Conservation (phyloP, 2,888 invertebrate species). For the Gari tellinella region DNA sequence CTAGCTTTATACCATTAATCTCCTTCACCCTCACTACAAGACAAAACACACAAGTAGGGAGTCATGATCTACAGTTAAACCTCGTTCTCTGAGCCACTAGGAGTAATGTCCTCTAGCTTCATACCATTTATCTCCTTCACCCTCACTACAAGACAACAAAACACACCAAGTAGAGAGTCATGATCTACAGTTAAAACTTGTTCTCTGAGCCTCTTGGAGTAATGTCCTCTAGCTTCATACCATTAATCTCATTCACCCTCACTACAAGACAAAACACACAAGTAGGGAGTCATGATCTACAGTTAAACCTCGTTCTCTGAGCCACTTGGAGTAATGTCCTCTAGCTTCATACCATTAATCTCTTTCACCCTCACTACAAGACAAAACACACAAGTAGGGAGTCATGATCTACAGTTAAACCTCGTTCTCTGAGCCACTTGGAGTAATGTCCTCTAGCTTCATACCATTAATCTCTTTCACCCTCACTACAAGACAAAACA, state of each 20-base stretch:
- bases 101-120: slow-evolving; percentile 53
- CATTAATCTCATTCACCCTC: slow-evolving; percentile 43
- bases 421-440: slow-evolving; percentile 51
- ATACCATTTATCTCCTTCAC: slow-evolving; percentile 47
- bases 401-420: too few relatives aligned
- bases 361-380: slow-evolving; percentile 35
- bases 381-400: too few relatives aligned
- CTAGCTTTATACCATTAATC: slow-evolving; percentile 47
- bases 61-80: too few relatives aligned
- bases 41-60: background rate
- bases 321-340: slow-evolving; percentile 54
- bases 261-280: slow-evolving; percentile 18
- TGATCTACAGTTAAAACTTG: too few relatives aligned
- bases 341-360: slow-evolving; percentile 47
- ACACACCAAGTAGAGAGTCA: too few relatives aligned
- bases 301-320: slow-evolving; percentile 51
- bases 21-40: slow-evolving; percentile 33
- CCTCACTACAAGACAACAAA: slow-evolving; percentile 21
- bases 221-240: slow-evolving; percentile 49
- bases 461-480: slow-evolving; percentile 52
- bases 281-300: too few relatives aligned
- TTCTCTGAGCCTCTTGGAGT: slow-evolving; percentile 55
- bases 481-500: slow-evolving; percentile 17
- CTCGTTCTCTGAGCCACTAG: slow-evolving; percentile 52
- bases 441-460: slow-evolving; percentile 52